A percentile compares a stretch with the other conserved stretches of the same genome.
Conservation (phyloP, 2,888 invertebrate species). For the Drosophila bunnanda region DNA sequence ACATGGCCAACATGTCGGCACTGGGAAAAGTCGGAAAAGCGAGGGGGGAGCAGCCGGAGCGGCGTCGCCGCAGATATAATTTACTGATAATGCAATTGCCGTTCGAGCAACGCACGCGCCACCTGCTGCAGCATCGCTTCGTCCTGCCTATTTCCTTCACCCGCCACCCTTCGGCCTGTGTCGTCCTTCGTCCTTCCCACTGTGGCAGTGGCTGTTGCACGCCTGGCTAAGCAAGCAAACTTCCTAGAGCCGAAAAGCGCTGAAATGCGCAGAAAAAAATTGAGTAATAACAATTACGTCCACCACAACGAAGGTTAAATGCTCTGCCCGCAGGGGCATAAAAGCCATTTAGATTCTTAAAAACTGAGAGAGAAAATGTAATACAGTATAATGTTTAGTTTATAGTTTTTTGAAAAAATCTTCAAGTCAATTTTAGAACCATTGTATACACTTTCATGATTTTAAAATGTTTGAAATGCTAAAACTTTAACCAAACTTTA, state of each 20-base stretch:
- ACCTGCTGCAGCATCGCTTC: slow-evolving; percentile 38
- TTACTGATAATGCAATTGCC: slow-evolving; percentile 67
- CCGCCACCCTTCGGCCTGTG: not conserved
- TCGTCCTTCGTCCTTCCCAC: slow-evolving; percentile 13
- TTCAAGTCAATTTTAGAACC: not conserved
- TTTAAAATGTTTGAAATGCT: not conserved
- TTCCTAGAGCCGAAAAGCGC: slow-evolving; percentile 48
- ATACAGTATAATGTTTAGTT: no score
- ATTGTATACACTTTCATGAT: not conserved
- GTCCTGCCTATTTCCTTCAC: not conserved
- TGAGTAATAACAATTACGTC: slow-evolving; percentile 42
- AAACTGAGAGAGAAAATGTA: not conserved
- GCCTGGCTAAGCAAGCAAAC: slow-evolving; percentile 45
- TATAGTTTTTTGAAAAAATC: no score
- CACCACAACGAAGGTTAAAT: slow-evolving; percentile 25
- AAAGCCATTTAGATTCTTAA: not conserved
- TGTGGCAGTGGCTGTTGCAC: slow-evolving; percentile 25
- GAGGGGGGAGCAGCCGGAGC: not conserved
- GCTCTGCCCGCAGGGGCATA: slow-evolving; percentile 6
- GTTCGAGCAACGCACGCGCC: slow-evolving; percentile 48
- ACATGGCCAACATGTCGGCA: slow-evolving; percentile 57
- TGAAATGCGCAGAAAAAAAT: slow-evolving; percentile 50
- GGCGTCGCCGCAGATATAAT: slow-evolving; percentile 68
- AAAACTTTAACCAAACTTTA: not conserved
- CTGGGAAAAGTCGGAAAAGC: slow-evolving; percentile 26